These are phyloP conservation scores for Eupeodes latifasciatus DNA, from an alignment of 2,888 invertebrate genomes.

Conservation along the genomic window DNA sequence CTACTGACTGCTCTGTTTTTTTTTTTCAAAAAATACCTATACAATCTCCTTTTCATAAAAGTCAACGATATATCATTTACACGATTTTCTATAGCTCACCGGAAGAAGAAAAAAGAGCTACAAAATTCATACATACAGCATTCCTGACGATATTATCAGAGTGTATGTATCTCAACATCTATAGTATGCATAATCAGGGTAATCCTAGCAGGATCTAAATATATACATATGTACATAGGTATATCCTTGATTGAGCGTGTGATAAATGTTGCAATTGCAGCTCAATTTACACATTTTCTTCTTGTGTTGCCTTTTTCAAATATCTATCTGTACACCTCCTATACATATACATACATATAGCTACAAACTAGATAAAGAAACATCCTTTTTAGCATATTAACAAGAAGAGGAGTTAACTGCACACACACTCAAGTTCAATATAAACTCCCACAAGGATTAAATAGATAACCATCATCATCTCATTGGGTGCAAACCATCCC, in stretches of 20 bases:
- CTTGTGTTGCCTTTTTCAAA: conserved; percentile 31
- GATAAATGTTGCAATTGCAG: conserved; percentile 66
- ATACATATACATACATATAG: background rate
- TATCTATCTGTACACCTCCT: background rate
- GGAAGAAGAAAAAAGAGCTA: conserved; percentile 9
- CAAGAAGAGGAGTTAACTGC: conserved; percentile 23
- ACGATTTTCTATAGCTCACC: conserved; percentile 12
- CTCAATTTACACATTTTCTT: conserved; percentile 63
- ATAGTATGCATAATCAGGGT: conserved; percentile 42
- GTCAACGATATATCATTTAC: conserved; percentile 34
- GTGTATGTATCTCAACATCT: conserved; percentile 4
- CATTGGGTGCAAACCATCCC: conserved; percentile 13
- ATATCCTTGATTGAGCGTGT: conserved; percentile 67
- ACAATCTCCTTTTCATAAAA: background rate
- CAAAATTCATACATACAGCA: background rate
- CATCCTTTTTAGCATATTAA: conserved; percentile 36
- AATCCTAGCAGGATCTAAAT: conserved; percentile 43
- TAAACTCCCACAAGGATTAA: conserved; percentile 34
- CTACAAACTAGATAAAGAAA: background rate
- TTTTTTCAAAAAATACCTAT: background rate
- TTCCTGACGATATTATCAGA: conserved; percentile 4
- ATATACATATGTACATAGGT: too few species aligned
- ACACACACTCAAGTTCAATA: conserved; percentile 1
- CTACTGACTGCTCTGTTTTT: background rate
- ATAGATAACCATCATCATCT: conserved; percentile 37